Conservation (phyloP, 1,140 invertebrate species). For the Drepana arcuata region DNA sequence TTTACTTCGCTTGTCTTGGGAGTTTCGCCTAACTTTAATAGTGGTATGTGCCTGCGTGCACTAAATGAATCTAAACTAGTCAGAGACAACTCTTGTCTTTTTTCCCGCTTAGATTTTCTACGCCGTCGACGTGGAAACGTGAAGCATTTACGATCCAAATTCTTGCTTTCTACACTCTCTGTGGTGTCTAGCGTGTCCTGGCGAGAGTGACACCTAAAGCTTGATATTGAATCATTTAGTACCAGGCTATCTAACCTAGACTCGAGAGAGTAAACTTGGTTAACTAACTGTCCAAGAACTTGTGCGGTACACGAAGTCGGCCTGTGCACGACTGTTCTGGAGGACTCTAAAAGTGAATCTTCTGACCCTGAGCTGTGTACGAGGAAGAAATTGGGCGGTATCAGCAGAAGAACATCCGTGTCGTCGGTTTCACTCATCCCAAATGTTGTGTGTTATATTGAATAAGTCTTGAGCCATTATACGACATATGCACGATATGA, state of each 20-base stretch:
- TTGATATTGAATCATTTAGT: constrained; percentile 36
- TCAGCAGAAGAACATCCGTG: constrained; percentile 83
- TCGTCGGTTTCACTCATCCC: constrained; percentile 89
- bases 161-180: constrained; percentile 37
- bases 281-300: constrained; percentile 76
- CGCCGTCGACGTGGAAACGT: constrained; percentile 53
- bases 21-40: constrained; percentile 20
- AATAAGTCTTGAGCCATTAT: constrained; percentile 34
- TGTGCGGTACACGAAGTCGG: constrained; percentile 52
- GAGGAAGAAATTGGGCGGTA: constrained; percentile 82
- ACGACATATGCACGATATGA: too few relatives aligned
- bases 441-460: constrained; percentile 17
- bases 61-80: constrained; percentile 35
- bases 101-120: constrained; percentile 30
- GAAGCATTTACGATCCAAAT: constrained; percentile 41
- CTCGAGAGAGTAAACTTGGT: constrained; percentile 75
- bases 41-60: constrained; percentile 12
- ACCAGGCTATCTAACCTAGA: constrained; percentile 70
- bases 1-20: constrained; percentile 20
- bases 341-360: constrained; percentile 46
- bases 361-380: constrained; percentile 73
- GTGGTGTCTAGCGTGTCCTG: constrained; percentile 30
- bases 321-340: constrained; percentile 50
- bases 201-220: constrained; percentile 15
- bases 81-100: constrained; percentile 30